phyloP scores from a whole-genome alignment of 2,113 vertebrate genomes.

The Boulengeromyrus knoepffleri region DNA sequence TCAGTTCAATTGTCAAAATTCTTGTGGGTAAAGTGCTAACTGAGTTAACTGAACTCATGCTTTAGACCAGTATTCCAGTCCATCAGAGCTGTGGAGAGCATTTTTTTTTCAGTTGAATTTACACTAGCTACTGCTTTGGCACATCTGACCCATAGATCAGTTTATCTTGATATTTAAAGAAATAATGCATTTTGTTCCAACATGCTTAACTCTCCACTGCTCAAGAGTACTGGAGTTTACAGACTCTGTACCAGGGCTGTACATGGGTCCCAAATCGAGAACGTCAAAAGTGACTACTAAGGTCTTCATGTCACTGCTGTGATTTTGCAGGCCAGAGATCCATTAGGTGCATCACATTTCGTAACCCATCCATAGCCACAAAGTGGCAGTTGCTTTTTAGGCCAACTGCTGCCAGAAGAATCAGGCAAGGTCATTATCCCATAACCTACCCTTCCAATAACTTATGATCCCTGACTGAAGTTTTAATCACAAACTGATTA shows the following conservation, averaged over 20 bases:
- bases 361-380: not conserved
- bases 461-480: not conserved
- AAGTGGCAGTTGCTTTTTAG: not conserved
- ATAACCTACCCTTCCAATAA: not conserved
- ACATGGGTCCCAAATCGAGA: not conserved
- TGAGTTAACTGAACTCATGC: not conserved
- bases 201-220: not conserved
- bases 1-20: constrained; percentile 42
- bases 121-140: not conserved
- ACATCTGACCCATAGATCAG: not conserved
- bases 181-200: not conserved
- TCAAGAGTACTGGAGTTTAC: not conserved
- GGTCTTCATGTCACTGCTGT: not conserved
- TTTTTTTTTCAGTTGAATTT: not conserved
- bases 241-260: not conserved
- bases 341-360: not conserved
- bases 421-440: not conserved
- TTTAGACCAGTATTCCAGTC: not conserved
- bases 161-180: not conserved
- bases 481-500: constrained; percentile 2
- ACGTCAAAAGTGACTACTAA: not conserved
- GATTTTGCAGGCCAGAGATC: not conserved
- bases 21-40: constrained; percentile 68
- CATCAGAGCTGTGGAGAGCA: not conserved
- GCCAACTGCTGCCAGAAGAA: not conserved